Base-by-base conservation (phyloP, 2,113 vertebrate species). In the Fregata magnificens region DNA sequence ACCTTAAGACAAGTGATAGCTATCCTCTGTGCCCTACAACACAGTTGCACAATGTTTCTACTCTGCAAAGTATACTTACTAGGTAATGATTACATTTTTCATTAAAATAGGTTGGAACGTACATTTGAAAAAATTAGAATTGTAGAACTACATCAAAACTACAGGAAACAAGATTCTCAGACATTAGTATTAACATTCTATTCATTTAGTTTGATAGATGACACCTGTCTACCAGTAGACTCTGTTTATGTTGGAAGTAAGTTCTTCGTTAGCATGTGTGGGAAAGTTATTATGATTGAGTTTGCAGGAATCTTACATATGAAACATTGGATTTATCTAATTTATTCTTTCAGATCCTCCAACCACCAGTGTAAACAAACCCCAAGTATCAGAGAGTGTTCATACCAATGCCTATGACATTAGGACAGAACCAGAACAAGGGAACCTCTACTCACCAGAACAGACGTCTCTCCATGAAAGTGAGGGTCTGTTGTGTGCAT, bases 401-500 rank as follows among this genome's bases (percentile, higher is more conserved):
- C 99, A 99, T 95, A 98, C 98, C 94, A 98, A 98, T 94, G 98
- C 98, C 97, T 99, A 99, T 98, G 98, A 99, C 97, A 97, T 99
- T 96, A 98, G 98, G 97, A 97, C 98, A 49, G 99, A 99, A 92
- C 98, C 98, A 88, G 99, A 99, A 94, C 99, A 99, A 98, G 98
- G 99, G 91, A 96, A 98, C 95, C 98, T 99, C 97, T 99, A 99
- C 97, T 99, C 99, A 77, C 99, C 99, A 63, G 99, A 99, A 79
- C 99, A 99, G 98, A 98, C 98, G 71, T 99, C 99, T 96, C 99
- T 99, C 83, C 99, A 99, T 99, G 99, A 99, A 99, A 99, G 99
- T 99, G 99, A 99, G 99, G 99, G 99, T 99, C 99, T 99, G 99
- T 99, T 98, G 97, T 98, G 88, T 98, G 97, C 96, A 92, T 97